These are phyloP conservation scores for Malacosoma neustria DNA, from an alignment of 2,888 invertebrate genomes.

Conservation along the genomic window DNA sequence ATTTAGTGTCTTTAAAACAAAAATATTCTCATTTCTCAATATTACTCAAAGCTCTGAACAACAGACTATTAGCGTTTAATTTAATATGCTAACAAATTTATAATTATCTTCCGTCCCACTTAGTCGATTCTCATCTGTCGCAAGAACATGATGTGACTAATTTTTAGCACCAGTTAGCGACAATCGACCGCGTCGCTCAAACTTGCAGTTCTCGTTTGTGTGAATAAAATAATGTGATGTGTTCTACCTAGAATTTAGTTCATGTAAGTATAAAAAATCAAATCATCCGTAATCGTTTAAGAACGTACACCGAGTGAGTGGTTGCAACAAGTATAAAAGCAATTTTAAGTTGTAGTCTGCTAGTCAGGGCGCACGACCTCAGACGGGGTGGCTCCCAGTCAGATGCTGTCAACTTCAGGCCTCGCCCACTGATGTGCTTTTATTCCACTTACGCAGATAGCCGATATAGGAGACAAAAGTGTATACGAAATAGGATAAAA, in stretches of 20 bases:
- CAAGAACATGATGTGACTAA: conserved; percentile 33
- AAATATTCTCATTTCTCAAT: not conserved
- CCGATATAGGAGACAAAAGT: no score
- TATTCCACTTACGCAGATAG: no score
- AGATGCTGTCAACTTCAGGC: conserved; percentile 55
- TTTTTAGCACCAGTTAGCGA: conserved; percentile 40
- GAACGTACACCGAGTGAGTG: not conserved
- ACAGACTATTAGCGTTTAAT: conserved; percentile 7
- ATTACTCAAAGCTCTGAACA: not conserved
- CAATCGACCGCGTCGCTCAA: conserved; percentile 23
- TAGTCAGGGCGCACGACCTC: conserved; percentile 12
- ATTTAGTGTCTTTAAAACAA: no score
- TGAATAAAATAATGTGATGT: not conserved
- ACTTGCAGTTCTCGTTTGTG: conserved; percentile 1
- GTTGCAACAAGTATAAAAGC: conserved; percentile 11
- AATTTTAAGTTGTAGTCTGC: conserved; percentile 22
- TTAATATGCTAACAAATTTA: conserved; percentile 6
- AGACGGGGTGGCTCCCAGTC: conserved; percentile 28
- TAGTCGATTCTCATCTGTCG: conserved; percentile 17
- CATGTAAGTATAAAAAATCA: no score
- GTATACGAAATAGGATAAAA: no score
- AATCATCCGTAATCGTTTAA: no score
- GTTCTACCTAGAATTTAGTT: not conserved
- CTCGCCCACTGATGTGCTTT: no score
- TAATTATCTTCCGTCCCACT: conserved; percentile 15